These are phyloP conservation scores for Hemitrygon akajei DNA, from an alignment of 2,797 vertebrate genomes.

Conservation along the genomic window DNA sequence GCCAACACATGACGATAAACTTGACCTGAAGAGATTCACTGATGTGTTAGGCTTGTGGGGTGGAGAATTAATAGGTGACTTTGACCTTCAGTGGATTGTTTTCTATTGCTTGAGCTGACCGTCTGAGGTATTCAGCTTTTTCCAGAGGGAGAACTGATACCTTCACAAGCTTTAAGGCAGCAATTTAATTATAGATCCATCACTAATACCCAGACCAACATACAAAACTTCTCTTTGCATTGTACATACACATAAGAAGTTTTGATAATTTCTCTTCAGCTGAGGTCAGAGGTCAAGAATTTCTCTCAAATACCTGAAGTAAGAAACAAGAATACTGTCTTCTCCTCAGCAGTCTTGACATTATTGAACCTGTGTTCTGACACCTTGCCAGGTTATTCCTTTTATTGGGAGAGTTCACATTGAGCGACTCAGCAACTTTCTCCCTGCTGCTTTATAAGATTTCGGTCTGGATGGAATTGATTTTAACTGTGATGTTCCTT, in stretches of 20 bases:
- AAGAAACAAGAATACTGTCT: neutral
- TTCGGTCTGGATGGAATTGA: neutral
- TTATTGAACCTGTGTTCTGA: neutral
- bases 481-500: neutral
- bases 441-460: neutral
- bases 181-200: neutral
- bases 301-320: neutral
- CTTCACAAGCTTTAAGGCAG: neutral
- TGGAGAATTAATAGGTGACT: neutral
- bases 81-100: neutral
- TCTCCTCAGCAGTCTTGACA: neutral
- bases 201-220: neutral
- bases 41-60: neutral
- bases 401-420: neutral
- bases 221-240: neutral
- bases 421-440: neutral
- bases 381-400: neutral
- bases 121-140: neutral
- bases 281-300: neutral
- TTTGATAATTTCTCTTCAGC: neutral
- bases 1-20: too few relatives aligned
- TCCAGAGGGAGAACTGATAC: neutral
- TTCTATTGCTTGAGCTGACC: neutral
- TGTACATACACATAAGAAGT: neutral
- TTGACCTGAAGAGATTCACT: neutral